Evolutionary conservation across 1,140 invertebrate species (phyloP).

Genomic region (Trichonephila clavata): DNA sequence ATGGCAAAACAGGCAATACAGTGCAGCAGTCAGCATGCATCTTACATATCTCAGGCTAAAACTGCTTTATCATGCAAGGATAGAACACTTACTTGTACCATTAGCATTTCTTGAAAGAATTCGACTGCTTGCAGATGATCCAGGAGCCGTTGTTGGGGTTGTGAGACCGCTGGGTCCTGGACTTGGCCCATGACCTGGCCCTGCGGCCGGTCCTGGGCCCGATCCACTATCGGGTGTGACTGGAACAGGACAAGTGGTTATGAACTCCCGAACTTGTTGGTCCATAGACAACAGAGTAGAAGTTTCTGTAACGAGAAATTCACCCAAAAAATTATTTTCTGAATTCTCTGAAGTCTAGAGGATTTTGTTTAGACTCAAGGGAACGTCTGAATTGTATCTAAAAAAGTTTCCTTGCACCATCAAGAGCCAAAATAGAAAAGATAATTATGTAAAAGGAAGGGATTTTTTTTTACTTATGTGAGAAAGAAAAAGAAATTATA

Average conservation of each 20-base stretch:
- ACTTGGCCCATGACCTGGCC: conserved; percentile 71
- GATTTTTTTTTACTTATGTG: too few species aligned
- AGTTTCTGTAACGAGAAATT: conserved; percentile 45
- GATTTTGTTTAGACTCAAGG: too few species aligned
- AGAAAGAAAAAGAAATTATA: too few species aligned
- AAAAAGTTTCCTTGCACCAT: too few species aligned
- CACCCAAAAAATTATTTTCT: not conserved
- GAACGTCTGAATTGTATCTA: too few species aligned
- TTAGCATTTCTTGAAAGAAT: conserved; percentile 75
- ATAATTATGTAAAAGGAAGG: too few species aligned
- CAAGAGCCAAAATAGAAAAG: too few species aligned
- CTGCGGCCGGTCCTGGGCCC: conserved; percentile 51
- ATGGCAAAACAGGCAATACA: conserved; percentile 48
- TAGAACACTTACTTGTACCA: conserved; percentile 76
- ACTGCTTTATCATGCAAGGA: conserved; percentile 73
- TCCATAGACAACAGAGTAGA: conserved; percentile 77
- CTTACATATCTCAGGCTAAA: conserved; percentile 59
- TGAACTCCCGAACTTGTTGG: conserved; percentile 78
- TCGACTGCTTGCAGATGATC: conserved; percentile 42
- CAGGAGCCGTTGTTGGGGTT: conserved; percentile 10
- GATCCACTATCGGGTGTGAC: conserved; percentile 65
- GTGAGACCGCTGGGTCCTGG: conserved; percentile 56
- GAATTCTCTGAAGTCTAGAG: too few species aligned
- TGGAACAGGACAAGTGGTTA: conserved; percentile 76
- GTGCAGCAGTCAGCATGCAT: conserved; percentile 53